Conservation (phyloP, 2,888 invertebrate genomes). For the Panopea generosa region DNA sequence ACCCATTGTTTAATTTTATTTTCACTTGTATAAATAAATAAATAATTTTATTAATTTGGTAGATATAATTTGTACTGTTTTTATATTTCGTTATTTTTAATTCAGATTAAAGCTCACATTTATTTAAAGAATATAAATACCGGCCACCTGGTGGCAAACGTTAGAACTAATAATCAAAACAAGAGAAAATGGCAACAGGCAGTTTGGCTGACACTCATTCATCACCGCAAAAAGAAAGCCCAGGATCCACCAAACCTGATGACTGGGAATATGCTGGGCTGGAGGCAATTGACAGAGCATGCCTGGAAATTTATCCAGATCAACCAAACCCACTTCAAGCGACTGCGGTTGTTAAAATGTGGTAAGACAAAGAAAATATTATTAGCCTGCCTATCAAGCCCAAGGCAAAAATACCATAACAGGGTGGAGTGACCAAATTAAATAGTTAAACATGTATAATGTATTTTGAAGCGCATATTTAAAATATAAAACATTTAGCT, state of each 20-base stretch:
- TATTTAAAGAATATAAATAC: not conserved
- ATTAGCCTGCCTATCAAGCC: not conserved
- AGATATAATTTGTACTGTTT: too few relatives aligned
- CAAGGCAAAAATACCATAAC: not conserved
- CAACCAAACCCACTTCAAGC: conserved; percentile 97
- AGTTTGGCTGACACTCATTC: not conserved
- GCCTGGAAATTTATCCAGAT: conserved; percentile 92
- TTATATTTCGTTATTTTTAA: not conserved
- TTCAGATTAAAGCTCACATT: not conserved
- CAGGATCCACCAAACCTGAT: conserved; percentile 35
- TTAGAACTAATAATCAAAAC: conserved; percentile 16
- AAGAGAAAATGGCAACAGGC: conserved; percentile 21
- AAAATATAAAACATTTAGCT: too few relatives aligned
- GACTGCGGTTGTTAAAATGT: conserved; percentile 94
- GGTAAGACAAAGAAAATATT: conserved; percentile 87
- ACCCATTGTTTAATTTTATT: too few relatives aligned
- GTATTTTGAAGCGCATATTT: too few relatives aligned
- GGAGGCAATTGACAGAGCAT: conserved; percentile 90
- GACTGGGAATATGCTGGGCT: conserved; percentile 87
- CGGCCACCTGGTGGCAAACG: not conserved
- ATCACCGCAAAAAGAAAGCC: conserved; percentile 1
- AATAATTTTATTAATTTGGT: too few relatives aligned
- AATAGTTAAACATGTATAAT: too few relatives aligned
- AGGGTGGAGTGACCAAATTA: conserved; percentile 10
- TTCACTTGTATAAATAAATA: too few relatives aligned